A percentile compares a stretch with the other conserved stretches of the same genome.
Evolutionary conservation across 64 coral and sea anemone species (phyloP).

Genomic region (Cladopsammia gracilis): DNA sequence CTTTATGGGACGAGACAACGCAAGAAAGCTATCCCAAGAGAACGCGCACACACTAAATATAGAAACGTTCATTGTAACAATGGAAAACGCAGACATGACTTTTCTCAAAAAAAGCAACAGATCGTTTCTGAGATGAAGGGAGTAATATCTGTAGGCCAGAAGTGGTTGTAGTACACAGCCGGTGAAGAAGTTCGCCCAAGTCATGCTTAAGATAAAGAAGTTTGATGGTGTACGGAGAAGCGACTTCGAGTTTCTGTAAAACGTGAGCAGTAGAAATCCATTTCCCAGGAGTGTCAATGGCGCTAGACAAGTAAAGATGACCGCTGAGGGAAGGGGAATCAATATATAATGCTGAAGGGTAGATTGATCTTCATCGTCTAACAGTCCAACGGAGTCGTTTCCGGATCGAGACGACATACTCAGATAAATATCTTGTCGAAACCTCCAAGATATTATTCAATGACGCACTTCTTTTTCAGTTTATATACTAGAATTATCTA

Average conservation of each 20-base stretch:
- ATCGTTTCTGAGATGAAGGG: slow-evolving; percentile 6
- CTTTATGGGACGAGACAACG: slow-evolving; percentile 19
- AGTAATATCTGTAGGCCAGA: slow-evolving; percentile 14
- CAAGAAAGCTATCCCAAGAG: slow-evolving; percentile 35
- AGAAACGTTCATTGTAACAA: slow-evolving; percentile 62
- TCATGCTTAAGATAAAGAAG: slow-evolving; percentile 42
- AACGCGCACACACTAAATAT: slow-evolving; percentile 36
- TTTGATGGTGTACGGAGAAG: slow-evolving; percentile 51
- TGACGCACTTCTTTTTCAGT: too few relatives aligned
- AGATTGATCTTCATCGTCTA: not conserved
- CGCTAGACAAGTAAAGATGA: slow-evolving; percentile 20
- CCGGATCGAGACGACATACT: not conserved
- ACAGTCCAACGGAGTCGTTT: not conserved
- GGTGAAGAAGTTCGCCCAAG: slow-evolving; percentile 29
- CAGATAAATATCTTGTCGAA: not conserved
- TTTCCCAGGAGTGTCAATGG: slow-evolving; percentile 35
- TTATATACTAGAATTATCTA: too few relatives aligned
- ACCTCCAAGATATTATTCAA: too few relatives aligned
- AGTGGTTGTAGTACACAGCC: slow-evolving; percentile 1
- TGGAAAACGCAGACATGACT: slow-evolving; percentile 4
- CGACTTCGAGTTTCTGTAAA: not conserved
- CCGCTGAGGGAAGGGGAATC: slow-evolving; percentile 21
- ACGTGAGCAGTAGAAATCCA: slow-evolving; percentile 23
- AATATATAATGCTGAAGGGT: not conserved
- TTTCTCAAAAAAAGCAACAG: not conserved